Base-by-base conservation (phyloP, 2,888 invertebrate genomes). In the Meandrusa payeni region DNA sequence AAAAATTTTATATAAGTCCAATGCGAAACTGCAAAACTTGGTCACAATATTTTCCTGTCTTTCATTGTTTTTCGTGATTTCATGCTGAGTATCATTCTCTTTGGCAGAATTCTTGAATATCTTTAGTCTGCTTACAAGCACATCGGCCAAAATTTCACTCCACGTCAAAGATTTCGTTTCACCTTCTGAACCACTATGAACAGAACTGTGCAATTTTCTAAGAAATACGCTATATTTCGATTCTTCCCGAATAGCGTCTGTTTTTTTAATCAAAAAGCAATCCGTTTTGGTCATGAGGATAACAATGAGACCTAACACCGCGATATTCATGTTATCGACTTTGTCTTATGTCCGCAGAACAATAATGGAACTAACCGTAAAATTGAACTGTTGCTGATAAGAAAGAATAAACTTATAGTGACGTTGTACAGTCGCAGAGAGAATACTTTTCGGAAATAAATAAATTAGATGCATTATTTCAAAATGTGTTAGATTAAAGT, bases 61-160 rank as follows among this genome's bases (percentile, higher is more conserved):
- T 41, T 37, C 52, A 47, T 51, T 37, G 6, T 31, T 42, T 5
- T 57, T 53, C 4, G 50, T 54, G 5, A 51, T 43, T 17, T 33
- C 2, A 5, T 51, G 50, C 27, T 61, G 61, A 38, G 42, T 50
- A 47, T 54, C 54, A 50, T 57, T 53, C 28, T 50, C 49, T 54
- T 57, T 52, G 3, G 12, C 5, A 12, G 29, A 9, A 24, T 34
- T 12, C n/a, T 31, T 15, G 42, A 67, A 69, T 23, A 69, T 61
- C 50, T 65, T 72, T 54, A 80, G 70, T 59, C 68, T 75, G 46
- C 74, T 76, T 54, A 82, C 74, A 48, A 83, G 60, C 43, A 74
- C 70, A 48, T 77, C 73, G 2, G 85, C 83, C 22, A 85, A 54
- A 43, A 83, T 69, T 50, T 79, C 76, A 60, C 79, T 82, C 83